Evolutionary conservation across 2,113 vertebrate species (phyloP).

Genomic region (Halcyon senegalensis): DNA sequence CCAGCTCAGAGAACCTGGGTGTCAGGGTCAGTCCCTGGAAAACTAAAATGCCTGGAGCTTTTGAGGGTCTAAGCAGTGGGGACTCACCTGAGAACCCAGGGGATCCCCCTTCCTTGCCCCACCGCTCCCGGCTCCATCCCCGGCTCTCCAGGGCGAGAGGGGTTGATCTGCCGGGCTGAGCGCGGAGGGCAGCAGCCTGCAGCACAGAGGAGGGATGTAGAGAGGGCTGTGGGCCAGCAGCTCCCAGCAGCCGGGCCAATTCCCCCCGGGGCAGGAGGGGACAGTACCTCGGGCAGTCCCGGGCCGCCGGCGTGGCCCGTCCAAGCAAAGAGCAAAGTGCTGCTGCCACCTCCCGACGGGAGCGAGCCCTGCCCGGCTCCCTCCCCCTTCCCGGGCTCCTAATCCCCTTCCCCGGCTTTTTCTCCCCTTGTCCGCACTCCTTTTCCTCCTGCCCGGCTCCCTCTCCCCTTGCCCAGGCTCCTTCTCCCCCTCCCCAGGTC

Average conservation of each 20-base stretch:
- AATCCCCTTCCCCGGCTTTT: neutral
- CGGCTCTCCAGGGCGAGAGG: accelerated
- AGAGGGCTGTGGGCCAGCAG: neutral
- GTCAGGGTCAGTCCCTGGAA: neutral
- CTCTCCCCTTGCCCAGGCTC: neutral
- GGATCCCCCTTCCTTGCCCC: neutral
- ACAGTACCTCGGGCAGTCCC: neutral
- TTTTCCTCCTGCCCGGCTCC: neutral
- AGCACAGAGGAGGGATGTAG: neutral
- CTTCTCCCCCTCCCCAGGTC: neutral
- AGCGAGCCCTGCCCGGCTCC: neutral
- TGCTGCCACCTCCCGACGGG: constrained; percentile 60
- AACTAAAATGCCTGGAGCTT: neutral
- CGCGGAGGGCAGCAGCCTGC: neutral
- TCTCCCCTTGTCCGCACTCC: neutral
- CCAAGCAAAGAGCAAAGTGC: constrained; percentile 40
- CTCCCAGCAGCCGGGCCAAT: neutral
- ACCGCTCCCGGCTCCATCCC: neutral
- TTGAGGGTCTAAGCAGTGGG: accelerated
- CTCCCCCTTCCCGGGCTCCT: neutral
- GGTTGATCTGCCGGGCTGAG: accelerated
- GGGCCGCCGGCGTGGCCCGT: neutral
- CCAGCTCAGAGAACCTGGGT: accelerated
- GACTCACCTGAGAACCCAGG: neutral
- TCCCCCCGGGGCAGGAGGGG: neutral